phyloP scores from a whole-genome alignment of 2,888 invertebrate species.

The Deilephila elpenor region DNA sequence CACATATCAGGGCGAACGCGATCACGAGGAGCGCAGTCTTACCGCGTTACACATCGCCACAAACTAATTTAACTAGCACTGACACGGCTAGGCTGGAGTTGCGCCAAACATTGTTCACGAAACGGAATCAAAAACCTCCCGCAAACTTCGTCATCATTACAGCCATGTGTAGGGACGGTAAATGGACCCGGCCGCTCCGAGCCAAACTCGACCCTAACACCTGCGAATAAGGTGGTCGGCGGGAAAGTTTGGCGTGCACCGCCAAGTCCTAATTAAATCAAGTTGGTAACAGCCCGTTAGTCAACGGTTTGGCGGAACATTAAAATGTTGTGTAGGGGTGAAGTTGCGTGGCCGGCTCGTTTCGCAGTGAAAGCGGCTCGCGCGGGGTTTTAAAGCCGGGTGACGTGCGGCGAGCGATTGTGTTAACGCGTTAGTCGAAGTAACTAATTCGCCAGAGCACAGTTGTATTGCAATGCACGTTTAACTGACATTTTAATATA shows the following conservation, averaged over 20 bases:
- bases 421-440: not conserved
- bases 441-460: not conserved
- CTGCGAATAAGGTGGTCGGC: not conserved
- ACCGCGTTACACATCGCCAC: not conserved
- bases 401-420: not conserved
- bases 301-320: constrained; percentile 13
- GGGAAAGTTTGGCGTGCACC: not conserved
- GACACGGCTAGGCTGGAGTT: constrained; percentile 3
- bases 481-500: not conserved
- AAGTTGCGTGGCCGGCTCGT: constrained; percentile 10
- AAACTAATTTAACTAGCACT: constrained; percentile 10
- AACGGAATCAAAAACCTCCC: constrained; percentile 10
- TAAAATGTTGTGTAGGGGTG: constrained; percentile 10
- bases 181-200: not conserved
- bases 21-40: not conserved
- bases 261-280: constrained; percentile 15
- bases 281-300: constrained; percentile 11
- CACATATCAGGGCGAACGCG: not conserved
- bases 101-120: constrained; percentile 10
- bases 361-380: not conserved
- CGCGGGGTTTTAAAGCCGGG: too few species aligned
- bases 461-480: not conserved
- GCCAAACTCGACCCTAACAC: not conserved
- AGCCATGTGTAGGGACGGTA: not conserved
- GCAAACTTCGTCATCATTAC: constrained; percentile 7